phyloP scores from a whole-genome alignment of 2,888 invertebrate species.

The Pammene fasciana region DNA sequence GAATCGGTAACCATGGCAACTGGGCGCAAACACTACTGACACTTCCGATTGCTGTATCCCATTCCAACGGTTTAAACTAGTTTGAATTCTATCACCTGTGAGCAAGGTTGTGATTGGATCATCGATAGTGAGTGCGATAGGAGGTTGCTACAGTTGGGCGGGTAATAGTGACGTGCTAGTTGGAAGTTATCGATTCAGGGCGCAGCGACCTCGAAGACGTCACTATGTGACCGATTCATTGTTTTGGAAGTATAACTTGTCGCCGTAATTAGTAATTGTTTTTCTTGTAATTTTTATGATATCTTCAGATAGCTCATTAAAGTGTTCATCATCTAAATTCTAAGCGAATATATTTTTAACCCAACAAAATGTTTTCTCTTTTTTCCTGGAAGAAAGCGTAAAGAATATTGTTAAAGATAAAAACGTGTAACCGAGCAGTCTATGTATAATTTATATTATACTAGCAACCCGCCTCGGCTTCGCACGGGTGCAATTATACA shows the following conservation, averaged over 20 bases:
- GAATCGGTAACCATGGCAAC: conserved; percentile 74
- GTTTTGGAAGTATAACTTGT: conserved; percentile 20
- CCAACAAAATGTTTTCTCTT: no score
- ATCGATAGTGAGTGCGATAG: neutral
- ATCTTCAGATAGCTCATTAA: no score
- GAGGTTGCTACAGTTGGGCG: neutral
- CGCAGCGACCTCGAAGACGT: conserved; percentile 60
- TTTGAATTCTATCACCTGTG: neutral
- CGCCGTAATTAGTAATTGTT: no score
- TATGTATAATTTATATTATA: no score
- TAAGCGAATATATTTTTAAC: no score
- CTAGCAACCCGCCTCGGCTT: no score
- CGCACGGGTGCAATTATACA: no score
- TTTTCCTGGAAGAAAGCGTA: no score
- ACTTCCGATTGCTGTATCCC: conserved; percentile 42
- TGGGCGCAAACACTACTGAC: conserved; percentile 71
- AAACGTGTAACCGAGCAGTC: no score
- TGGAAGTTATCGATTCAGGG: conserved; percentile 63
- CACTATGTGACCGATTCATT: conserved; percentile 48
- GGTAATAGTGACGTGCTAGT: conserved; percentile 24
- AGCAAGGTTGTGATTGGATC: conserved; percentile 5
- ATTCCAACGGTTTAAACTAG: neutral
- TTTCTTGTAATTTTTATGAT: no score
- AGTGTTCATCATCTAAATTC: no score
- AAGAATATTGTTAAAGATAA: no score